Evolutionary conservation across 2,113 vertebrate genomes (phyloP).

Genomic region (Corythaixoides concolor): DNA sequence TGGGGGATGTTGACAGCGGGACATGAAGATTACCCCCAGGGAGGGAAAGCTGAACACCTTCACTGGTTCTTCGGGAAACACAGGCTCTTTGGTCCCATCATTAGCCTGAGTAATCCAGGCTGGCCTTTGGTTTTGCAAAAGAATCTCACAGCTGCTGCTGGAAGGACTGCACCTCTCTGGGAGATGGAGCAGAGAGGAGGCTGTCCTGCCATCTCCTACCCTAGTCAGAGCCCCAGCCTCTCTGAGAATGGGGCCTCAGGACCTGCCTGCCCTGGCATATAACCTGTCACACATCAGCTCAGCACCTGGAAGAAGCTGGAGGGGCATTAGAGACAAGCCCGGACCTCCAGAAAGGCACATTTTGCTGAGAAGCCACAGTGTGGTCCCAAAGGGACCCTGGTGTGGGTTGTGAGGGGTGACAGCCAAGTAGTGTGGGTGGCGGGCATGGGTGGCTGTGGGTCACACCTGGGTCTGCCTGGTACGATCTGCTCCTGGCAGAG

Average conservation of each 20-base stretch:
- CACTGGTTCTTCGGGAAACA: not conserved
- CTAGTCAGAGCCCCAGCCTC: not conserved
- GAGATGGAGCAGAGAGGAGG: not conserved
- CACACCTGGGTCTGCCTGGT: not conserved
- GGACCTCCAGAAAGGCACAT: not conserved
- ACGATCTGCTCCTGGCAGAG: not conserved
- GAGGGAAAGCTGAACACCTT: not conserved
- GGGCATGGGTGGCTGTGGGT: not conserved
- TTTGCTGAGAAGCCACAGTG: not conserved
- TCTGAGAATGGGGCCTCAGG: not conserved
- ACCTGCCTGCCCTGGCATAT: not conserved
- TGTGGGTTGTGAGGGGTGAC: not conserved
- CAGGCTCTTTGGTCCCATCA: accelerated
- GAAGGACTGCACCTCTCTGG: not conserved
- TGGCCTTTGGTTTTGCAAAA: not conserved
- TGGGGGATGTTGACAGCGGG: not conserved
- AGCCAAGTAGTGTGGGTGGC: too few species aligned
- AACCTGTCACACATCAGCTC: not conserved
- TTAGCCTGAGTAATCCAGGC: not conserved
- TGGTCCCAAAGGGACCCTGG: not conserved
- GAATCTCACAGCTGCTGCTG: not conserved
- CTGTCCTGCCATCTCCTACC: not conserved
- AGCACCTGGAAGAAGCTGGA: not conserved
- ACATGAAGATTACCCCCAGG: accelerated
- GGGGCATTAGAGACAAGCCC: not conserved